Evolutionary conservation across 1,140 invertebrate species (phyloP).

Genomic region (Paramacrobiotus metropolitanus): DNA sequence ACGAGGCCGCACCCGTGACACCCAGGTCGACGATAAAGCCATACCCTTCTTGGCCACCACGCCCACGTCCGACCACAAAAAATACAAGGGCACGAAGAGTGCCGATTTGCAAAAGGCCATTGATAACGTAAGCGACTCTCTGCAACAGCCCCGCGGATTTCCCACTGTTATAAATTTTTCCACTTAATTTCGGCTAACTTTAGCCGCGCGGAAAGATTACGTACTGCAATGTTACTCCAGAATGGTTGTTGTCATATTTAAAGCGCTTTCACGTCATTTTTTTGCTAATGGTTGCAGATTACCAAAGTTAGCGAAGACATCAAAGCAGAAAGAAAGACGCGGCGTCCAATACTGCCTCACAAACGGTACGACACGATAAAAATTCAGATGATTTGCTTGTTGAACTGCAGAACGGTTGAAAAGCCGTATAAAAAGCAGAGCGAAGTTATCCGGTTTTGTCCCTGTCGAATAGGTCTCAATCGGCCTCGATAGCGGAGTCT

Average conservation of each 20-base stretch:
- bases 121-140: neutral
- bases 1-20: neutral
- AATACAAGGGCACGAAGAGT: conserved; percentile 3
- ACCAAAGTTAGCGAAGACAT: conserved; percentile 2
- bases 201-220: too few relatives aligned
- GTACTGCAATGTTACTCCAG: too few relatives aligned
- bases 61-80: neutral
- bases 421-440: neutral
- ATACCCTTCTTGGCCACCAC: too few relatives aligned
- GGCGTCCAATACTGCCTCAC: neutral
- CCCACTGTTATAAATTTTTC: neutral
- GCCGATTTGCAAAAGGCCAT: neutral
- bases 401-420: neutral
- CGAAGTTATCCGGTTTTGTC: neutral
- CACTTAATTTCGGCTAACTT: too few relatives aligned
- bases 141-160: neutral
- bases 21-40: neutral
- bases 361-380: neutral
- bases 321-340: neutral
- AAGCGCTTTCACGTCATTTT: too few relatives aligned
- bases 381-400: neutral
- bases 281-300: too few relatives aligned
- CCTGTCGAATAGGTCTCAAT: neutral
- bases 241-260: too few relatives aligned
- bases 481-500: neutral